Evolutionary conservation across 2,113 vertebrate genomes (phyloP).

Genomic region (Paracanthobrama guichenoti): DNA sequence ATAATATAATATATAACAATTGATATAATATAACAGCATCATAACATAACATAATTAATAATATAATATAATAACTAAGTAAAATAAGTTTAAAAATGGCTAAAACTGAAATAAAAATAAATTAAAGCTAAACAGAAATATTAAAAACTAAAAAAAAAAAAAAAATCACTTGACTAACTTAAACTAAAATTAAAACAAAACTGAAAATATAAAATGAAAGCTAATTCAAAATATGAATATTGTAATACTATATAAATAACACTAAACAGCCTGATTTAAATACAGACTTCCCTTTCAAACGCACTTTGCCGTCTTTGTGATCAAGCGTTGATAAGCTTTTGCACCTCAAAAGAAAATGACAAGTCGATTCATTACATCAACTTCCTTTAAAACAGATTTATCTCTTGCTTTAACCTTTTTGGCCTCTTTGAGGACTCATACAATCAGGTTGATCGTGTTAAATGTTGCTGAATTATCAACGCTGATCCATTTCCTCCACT

Average conservation of each 20-base stretch:
- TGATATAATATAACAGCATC: too few species aligned
- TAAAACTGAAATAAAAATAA: not conserved
- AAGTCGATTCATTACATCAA: not conserved
- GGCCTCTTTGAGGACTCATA: not conserved
- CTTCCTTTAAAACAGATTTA: not conserved
- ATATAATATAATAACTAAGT: not conserved
- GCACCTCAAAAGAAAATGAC: not conserved
- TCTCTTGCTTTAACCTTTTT: not conserved
- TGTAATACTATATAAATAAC: not conserved
- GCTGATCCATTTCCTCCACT: too few species aligned
- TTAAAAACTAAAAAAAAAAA: not conserved
- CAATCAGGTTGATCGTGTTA: not conserved
- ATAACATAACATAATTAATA: too few species aligned
- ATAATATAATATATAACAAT: too few species aligned
- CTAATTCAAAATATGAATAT: not conserved
- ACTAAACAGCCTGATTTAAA: conserved; percentile 59
- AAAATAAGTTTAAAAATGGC: not conserved
- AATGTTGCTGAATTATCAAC: too few species aligned
- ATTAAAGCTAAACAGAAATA: not conserved
- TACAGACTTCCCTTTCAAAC: conserved; percentile 62
- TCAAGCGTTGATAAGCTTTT: not conserved
- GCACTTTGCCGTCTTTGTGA: conserved; percentile 43
- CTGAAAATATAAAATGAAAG: not conserved
- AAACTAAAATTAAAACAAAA: not conserved
- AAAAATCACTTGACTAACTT: not conserved